Base-by-base conservation (phyloP, 2,888 invertebrate genomes). In the Aspidiotus destructor region DNA sequence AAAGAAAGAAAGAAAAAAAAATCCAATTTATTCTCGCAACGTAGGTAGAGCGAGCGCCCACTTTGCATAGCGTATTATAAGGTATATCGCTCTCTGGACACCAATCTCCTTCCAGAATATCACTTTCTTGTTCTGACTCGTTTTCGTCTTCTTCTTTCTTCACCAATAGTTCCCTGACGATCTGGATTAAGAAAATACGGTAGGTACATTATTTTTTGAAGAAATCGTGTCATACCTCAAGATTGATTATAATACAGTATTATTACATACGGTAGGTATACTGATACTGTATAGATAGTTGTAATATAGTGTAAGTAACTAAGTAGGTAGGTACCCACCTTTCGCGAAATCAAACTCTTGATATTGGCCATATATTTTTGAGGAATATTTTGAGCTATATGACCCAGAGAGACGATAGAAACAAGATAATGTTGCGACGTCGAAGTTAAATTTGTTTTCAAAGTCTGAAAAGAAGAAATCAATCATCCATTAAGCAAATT, bases 121-220 rank as follows among this genome's bases (percentile, higher is more conserved):
- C 17, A 52, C 52, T 53, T 41, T 41, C 60, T 42, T 68, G 40
- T 15, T 57, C 62, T 9, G 62, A n/a, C 55, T 70, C 69, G 40
- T 60, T 13, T 28, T 81, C 80, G 72, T 83, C 83, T 71, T 82
- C 81, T 8, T 81, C 81, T 72, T 80, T 80, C 76, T 89, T 89
- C 73, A 97, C 95, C 63, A 98, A 79, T 13, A 97, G 81, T 76
- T 96, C 96, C 78, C 95, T 95, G 1, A 97, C 96, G 77, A 98
- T 92, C 85, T 88, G 78, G 41, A 76, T 8, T 15, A 65, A 6
- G 11, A 48, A 48, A 48, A 28, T 28, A 28, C 5, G 2, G 5
- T 28, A 28, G 5, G 28, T 28, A 28, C 28, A 5, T 3, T 28
- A 28, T 28, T 5, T 5, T 28, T 5, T 5, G 28, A 28, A 28